These are phyloP conservation scores for Camarhynchus parvulus DNA, from an alignment of 2,113 vertebrate species.

Conservation along the genomic window DNA sequence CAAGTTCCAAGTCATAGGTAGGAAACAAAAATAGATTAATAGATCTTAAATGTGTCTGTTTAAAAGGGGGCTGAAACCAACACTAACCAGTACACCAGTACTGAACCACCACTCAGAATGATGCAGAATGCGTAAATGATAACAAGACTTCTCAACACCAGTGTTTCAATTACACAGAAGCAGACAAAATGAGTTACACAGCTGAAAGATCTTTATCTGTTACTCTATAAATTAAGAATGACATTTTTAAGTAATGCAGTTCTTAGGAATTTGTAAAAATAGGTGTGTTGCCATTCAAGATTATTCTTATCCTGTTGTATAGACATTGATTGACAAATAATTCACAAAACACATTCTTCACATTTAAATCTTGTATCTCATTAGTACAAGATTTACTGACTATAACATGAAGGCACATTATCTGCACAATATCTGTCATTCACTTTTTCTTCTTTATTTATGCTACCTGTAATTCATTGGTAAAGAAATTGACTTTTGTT, in stretches of 20 bases:
- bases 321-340: slow-evolving; percentile 76
- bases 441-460: slow-evolving; percentile 64
- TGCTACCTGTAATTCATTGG: slow-evolving; percentile 60
- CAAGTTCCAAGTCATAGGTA: background rate
- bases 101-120: background rate
- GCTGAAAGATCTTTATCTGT: slow-evolving; percentile 72
- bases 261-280: slow-evolving; percentile 79
- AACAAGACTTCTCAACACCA: background rate
- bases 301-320: slow-evolving; percentile 69
- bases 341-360: slow-evolving; percentile 72
- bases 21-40: background rate
- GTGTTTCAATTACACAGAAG: slow-evolving; percentile 50
- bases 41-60: background rate
- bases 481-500: slow-evolving; percentile 71
- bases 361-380: slow-evolving; percentile 74
- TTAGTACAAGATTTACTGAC: slow-evolving; percentile 75
- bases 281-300: slow-evolving; percentile 73
- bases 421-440: slow-evolving; percentile 55
- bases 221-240: slow-evolving; percentile 76
- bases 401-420: slow-evolving; percentile 47
- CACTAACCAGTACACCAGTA: background rate
- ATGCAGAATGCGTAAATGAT: background rate
- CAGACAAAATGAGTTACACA: slow-evolving; percentile 28
- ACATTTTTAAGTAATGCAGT: slow-evolving; percentile 76
- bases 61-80: background rate